phyloP scores from a whole-genome alignment of 1,140 invertebrate species.

The Yoshiicerus persimilis region DNA sequence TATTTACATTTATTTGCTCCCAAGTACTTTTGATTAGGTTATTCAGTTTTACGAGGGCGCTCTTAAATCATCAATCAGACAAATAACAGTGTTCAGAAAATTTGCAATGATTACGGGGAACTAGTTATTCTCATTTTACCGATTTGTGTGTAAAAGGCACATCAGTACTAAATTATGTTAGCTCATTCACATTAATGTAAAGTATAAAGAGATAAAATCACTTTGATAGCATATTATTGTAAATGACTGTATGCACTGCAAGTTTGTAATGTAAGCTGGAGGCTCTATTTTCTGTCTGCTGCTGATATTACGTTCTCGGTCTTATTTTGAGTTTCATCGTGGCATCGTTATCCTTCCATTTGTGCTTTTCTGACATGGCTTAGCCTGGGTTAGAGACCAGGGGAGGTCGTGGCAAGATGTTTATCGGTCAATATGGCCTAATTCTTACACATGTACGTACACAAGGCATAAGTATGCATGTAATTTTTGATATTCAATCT shows the following conservation, averaged over 20 bases:
- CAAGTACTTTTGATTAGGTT: too few relatives aligned
- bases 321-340: not conserved
- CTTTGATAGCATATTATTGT: not conserved
- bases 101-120: too few relatives aligned
- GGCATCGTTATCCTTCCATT: not conserved
- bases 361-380: not conserved
- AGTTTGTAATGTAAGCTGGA: too few relatives aligned
- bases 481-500: not conserved
- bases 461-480: not conserved
- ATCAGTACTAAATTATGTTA: too few relatives aligned
- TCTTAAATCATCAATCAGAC: too few relatives aligned
- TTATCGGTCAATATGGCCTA: conserved; percentile 12
- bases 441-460: not conserved
- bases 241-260: not conserved
- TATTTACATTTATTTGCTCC: too few relatives aligned
- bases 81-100: too few relatives aligned
- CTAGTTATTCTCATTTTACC: too few relatives aligned
- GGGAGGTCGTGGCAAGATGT: not conserved
- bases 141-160: too few relatives aligned
- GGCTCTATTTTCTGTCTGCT: not conserved
- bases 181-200: too few relatives aligned
- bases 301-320: not conserved
- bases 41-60: too few relatives aligned
- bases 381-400: not conserved
- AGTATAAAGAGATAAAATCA: not conserved